Conservation (phyloP, 2,113 vertebrate species). For the Naja naja region DNA sequence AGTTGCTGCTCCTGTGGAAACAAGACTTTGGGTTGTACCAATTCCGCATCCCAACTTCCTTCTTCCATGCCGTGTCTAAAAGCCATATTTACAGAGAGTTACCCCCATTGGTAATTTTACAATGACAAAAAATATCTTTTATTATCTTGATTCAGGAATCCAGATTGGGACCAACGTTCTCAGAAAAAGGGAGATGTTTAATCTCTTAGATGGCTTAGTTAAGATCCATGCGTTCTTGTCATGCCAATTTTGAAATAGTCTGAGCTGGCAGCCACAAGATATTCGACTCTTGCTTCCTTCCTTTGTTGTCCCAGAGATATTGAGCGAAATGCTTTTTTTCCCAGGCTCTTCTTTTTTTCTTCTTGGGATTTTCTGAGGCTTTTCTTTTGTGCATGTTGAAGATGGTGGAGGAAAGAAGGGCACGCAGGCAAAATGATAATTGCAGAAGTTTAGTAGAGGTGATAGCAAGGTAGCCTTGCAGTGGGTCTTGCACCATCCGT, state of each 20-base stretch:
- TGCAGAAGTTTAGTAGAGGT: neutral
- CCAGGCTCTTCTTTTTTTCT: neutral
- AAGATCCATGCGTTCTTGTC: neutral
- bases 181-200: slow-evolving; percentile 15
- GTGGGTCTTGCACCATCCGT: neutral
- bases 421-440: too few relatives aligned
- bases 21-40: neutral
- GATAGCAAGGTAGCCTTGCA: neutral
- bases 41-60: neutral
- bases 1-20: neutral
- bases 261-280: neutral
- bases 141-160: neutral
- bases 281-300: neutral
- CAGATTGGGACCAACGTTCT: neutral
- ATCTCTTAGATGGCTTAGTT: slow-evolving; percentile 7
- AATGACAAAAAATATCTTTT: neutral
- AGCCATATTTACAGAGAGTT: neutral
- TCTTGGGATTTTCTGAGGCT: neutral
- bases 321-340: neutral
- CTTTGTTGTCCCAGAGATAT: slow-evolving; percentile 18
- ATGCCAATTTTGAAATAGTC: neutral
- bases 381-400: too few relatives aligned
- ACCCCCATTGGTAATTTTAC: neutral
- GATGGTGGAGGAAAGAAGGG: neutral
- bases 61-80: neutral